phyloP scores from a whole-genome alignment of 2,888 invertebrate genomes.

The Allolobophora icterica region DNA sequence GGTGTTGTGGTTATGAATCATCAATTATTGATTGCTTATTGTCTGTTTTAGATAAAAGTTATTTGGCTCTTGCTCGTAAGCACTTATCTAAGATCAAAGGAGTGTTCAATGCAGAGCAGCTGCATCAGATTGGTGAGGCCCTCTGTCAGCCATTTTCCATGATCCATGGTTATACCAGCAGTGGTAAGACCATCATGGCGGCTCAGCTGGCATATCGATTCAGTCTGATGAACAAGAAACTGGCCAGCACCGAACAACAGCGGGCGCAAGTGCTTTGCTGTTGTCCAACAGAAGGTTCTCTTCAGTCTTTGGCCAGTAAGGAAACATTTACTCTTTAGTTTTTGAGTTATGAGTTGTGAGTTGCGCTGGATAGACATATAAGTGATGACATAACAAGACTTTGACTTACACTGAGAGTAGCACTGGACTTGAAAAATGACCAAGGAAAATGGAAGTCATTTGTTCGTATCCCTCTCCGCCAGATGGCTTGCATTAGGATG shows the following conservation, averaged over 20 bases:
- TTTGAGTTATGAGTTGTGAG: no score
- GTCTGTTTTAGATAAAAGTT: neutral
- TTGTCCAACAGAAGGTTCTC: neutral
- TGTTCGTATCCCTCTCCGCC: no score
- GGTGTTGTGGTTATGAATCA: neutral
- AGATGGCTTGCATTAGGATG: no score
- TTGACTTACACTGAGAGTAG: no score
- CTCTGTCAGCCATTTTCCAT: neutral
- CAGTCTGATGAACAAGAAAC: neutral
- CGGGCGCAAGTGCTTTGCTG: neutral
- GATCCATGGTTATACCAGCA: constrained; percentile 3
- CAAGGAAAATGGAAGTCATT: no score
- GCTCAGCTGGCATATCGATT: constrained; percentile 25
- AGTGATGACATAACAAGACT: no score
- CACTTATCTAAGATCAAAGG: constrained; percentile 1
- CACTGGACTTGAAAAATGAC: no score
- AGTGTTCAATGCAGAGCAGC: neutral
- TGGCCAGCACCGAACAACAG: neutral
- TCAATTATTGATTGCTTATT: neutral
- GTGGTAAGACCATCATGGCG: neutral
- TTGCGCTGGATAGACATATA: no score
- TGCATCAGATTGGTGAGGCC: neutral
- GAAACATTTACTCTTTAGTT: neutral
- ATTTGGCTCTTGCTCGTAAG: neutral
- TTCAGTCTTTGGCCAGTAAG: neutral